Base-by-base conservation (phyloP, 2,888 invertebrate genomes). In the Amblyjoppa proteus region DNA sequence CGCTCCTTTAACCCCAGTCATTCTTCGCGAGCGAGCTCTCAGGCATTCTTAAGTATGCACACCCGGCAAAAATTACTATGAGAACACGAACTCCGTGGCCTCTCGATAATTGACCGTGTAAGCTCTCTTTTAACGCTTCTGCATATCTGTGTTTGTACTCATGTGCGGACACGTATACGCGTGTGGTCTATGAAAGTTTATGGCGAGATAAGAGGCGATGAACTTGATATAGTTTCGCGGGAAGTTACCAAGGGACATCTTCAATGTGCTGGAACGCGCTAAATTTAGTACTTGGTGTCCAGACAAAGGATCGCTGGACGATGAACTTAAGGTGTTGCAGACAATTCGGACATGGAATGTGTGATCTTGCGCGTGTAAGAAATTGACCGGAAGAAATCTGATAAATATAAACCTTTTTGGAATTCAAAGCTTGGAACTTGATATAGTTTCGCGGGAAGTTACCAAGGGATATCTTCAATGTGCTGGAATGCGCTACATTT, bases 11-110 rank as follows among this genome's bases (percentile, higher is more conserved):
- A 31, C 45, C 28, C 51, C 58, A 16, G 45, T 16, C 45, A 49
- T 13, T 16, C 45, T 38, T 69, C 68, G 53, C 64, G 58, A 25
- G 49, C 11, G 38, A 13, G 31, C 9, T 53, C 25, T 64, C 28
- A 38, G 45, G 75, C 69, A 45, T 61, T 69, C 73, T 58, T 75
- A 79, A 82, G 82, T 85, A 85, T 85, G 85, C 85, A 85, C 82
- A 85, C 85, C 82, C 85, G 85, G 82, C 82, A 75, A 85, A 82
- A 85, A 85, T 85, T 70, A 45, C 66, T 82, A 79, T 85, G 85
- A 81, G 85, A 85, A 82, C 85, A 49, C 74, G 45, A 77, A 85
- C 81, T 51, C 53, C 45, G 69, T 74, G 74, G 75, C 81, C 78
- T 82, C 78, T 61, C 78, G 78, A 82, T 82, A 85, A 85, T 85